Evolutionary conservation across 2,888 invertebrate genomes (phyloP).

Genomic region (Ichneumon xanthorius): DNA sequence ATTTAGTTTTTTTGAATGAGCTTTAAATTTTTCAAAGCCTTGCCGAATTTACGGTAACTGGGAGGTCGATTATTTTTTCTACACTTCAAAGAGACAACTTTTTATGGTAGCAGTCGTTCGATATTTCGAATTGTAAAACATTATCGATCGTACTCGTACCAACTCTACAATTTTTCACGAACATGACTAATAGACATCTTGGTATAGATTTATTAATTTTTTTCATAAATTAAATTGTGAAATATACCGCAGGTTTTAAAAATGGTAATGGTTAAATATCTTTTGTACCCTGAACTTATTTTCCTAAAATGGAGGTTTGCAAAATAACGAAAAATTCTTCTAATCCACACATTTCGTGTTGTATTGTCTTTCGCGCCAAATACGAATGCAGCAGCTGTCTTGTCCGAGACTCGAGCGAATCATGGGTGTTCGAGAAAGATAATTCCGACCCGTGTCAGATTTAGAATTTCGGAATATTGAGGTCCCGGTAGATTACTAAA

Average conservation of each 20-base stretch:
- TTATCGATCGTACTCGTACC: background rate
- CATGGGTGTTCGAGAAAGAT: background rate
- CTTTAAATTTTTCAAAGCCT: constrained; percentile 13
- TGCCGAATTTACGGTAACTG: background rate
- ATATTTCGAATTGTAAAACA: background rate
- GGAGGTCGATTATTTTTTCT: background rate
- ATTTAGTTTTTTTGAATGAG: background rate
- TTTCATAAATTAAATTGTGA: background rate
- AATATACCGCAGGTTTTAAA: background rate
- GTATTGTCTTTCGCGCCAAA: too few species aligned
- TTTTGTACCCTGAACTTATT: background rate
- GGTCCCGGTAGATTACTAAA: background rate
- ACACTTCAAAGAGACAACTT: background rate
- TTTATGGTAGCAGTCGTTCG: background rate
- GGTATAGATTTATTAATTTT: background rate
- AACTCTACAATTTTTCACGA: background rate
- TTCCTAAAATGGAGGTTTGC: background rate
- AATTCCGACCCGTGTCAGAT: background rate
- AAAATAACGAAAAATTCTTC: background rate
- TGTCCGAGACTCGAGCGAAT: background rate
- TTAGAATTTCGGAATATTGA: background rate
- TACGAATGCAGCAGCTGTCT: background rate
- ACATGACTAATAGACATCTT: background rate
- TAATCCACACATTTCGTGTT: background rate
- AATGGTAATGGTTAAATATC: background rate